Evolutionary conservation across 2,888 invertebrate species (phyloP).

Genomic region (Dascillus cervinus): DNA sequence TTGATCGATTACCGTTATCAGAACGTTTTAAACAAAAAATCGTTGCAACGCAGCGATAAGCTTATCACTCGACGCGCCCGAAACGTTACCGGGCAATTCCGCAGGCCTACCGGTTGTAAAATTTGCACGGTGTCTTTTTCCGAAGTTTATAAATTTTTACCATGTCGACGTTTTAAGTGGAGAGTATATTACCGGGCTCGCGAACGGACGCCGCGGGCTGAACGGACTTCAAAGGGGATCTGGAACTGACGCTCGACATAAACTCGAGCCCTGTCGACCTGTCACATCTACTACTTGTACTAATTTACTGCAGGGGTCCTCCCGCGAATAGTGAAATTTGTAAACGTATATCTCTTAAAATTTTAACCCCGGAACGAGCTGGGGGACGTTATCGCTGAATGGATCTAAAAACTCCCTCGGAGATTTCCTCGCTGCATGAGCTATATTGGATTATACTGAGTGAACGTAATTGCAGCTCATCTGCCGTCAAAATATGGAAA

Average conservation of each 20-base stretch:
- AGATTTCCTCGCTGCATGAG: too few species aligned
- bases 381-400: too few species aligned
- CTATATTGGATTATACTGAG: not conserved
- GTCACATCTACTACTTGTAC: constrained; percentile 16
- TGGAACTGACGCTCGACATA: constrained; percentile 26
- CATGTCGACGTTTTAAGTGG: not conserved
- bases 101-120: too few species aligned
- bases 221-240: constrained; percentile 26
- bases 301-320: constrained; percentile 17
- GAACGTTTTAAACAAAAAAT: not conserved
- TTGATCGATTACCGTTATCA: not conserved
- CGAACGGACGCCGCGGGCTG: constrained; percentile 14
- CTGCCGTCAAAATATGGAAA: not conserved
- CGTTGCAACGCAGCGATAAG: not conserved
- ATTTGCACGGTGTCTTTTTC: not conserved
- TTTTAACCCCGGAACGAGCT: not conserved
- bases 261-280: constrained; percentile 10
- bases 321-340: constrained; percentile 13
- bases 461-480: not conserved
- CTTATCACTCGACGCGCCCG: too few species aligned
- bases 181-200: constrained; percentile 6
- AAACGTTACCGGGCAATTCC: too few species aligned
- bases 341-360: constrained; percentile 2
- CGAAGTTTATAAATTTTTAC: not conserved
- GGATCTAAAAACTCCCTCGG: too few species aligned